Percentiles rank a stretch among this genome's conserved stretches.
phyloP scores from a whole-genome alignment of 2,797 vertebrate genomes.

The Microtus californicus region DNA sequence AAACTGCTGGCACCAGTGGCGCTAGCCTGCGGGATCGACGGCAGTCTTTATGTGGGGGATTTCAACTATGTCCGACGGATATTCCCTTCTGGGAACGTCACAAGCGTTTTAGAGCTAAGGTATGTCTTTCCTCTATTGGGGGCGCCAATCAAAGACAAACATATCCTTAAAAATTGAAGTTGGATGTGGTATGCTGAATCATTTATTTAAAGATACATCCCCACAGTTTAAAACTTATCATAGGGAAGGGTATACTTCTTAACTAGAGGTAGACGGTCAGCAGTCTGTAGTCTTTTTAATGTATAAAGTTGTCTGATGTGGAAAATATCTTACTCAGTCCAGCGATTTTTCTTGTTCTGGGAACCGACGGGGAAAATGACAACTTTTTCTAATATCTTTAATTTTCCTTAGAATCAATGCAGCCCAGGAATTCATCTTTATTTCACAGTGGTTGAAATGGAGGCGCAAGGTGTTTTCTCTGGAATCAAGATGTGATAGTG shows the following conservation, averaged over 20 bases:
- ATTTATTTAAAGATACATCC: not conserved
- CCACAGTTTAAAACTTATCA: not conserved
- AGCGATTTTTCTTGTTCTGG: slow-evolving; percentile 5
- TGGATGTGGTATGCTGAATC: not conserved
- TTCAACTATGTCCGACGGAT: slow-evolving; percentile 99
- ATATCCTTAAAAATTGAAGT: not conserved
- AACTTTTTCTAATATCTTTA: slow-evolving; percentile 24
- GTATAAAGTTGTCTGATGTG: not conserved
- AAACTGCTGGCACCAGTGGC: slow-evolving; percentile 97
- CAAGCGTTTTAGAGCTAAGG: slow-evolving; percentile 98
- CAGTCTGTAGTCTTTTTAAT: not conserved
- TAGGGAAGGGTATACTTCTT: slow-evolving; percentile 33
- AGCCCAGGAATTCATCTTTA: not conserved
- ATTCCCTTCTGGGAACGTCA: slow-evolving; percentile 97
- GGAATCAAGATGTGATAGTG: not conserved
- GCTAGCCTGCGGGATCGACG: slow-evolving; percentile 96
- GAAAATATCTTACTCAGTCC: slow-evolving; percentile 17
- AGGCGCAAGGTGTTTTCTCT: slow-evolving; percentile 24
- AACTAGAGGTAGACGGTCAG: not conserved
- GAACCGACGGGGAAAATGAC: not conserved
- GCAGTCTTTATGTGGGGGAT: slow-evolving; percentile 97
- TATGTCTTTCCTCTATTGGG: slow-evolving; percentile 82
- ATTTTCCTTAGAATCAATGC: slow-evolving; percentile 15
- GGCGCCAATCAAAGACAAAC: not conserved
- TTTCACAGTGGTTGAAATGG: slow-evolving; percentile 49